Evolutionary conservation across 2,888 invertebrate species (phyloP).

Genomic region (Sepiola atlantica): DNA sequence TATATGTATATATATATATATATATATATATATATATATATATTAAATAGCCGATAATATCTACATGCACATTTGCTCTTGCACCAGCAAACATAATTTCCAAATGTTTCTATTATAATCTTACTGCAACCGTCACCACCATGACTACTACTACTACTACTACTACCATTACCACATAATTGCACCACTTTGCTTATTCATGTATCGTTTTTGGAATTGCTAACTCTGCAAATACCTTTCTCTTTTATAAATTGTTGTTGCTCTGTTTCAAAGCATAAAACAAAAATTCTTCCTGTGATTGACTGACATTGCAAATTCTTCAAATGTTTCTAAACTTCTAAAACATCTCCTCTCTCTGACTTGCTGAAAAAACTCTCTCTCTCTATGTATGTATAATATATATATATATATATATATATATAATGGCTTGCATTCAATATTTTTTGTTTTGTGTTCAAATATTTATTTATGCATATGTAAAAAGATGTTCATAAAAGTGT

Average conservation of each 20-base stretch:
- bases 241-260: background rate
- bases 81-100: background rate
- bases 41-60: background rate
- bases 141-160: background rate
- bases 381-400: no score
- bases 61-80: background rate
- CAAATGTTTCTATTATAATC: background rate
- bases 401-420: no score
- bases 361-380: background rate
- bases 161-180: background rate
- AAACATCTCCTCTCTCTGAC: background rate
- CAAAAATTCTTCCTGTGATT: background rate
- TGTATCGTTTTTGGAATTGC: background rate
- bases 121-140: background rate
- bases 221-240: background rate
- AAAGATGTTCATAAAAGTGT: no score
- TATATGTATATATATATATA: no score
- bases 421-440: background rate
- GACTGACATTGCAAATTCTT: constrained; percentile 10
- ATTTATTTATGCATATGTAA: no score
- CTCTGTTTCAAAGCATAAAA: background rate
- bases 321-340: background rate
- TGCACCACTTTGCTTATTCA: background rate
- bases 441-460: background rate
- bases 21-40: constrained; percentile 15